These are phyloP conservation scores for Naja naja DNA, from an alignment of 2,113 vertebrate species.

Conservation along the genomic window DNA sequence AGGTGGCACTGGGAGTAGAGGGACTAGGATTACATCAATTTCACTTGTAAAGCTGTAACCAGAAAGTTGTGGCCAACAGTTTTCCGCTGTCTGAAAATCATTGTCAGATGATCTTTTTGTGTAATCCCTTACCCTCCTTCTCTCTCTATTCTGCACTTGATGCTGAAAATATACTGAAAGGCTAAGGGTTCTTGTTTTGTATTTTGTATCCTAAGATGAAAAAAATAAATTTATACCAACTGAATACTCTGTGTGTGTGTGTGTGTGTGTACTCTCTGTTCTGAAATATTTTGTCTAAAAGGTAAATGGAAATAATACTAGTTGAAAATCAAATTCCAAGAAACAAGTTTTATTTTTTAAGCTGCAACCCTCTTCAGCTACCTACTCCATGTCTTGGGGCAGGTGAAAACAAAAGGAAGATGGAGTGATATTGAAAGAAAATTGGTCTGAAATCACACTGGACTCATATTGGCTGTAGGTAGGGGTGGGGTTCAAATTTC, in stretches of 20 bases:
- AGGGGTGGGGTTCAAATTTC: too few relatives aligned
- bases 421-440: not conserved
- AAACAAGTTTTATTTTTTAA: not conserved
- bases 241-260: not conserved
- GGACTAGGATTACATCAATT: not conserved
- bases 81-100: not conserved
- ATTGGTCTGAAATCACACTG: not conserved
- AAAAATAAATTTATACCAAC: not conserved
- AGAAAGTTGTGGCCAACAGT: not conserved
- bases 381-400: not conserved
- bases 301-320: not conserved
- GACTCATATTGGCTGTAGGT: not conserved
- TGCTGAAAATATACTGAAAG: not conserved
- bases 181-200: not conserved
- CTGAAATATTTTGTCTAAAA: not conserved
- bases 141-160: not conserved
- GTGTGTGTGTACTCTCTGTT: not conserved
- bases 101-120: not conserved
- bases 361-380: not conserved
- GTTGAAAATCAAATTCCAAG: not conserved
- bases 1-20: not conserved
- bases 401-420: not conserved
- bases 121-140: not conserved
- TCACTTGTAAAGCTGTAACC: not conserved
- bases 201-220: not conserved